Conservation (phyloP, 2,888 invertebrate genomes). For the Acleris cristana region DNA sequence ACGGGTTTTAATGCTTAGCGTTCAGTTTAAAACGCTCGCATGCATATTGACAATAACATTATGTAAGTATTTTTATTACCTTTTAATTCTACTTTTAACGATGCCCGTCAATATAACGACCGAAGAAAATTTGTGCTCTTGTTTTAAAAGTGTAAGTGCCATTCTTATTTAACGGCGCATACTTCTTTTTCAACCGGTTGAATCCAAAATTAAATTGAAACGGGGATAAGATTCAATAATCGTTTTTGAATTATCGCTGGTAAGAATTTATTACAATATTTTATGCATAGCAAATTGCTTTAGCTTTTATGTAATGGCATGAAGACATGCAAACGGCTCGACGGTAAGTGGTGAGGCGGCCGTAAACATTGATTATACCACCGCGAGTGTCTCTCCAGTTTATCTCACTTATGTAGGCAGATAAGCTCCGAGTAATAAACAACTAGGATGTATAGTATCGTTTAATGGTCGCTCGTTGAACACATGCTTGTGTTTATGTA, state of each 20-base stretch:
- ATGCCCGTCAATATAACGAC: neutral
- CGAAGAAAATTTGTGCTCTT: slow-evolving; percentile 2
- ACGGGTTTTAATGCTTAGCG: slow-evolving; percentile 14
- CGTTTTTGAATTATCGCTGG: slow-evolving; percentile 29
- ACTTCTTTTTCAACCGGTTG: neutral
- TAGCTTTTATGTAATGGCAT: slow-evolving; percentile 35
- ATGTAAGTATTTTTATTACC: slow-evolving; percentile 10
- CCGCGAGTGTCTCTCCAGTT: slow-evolving; percentile 29
- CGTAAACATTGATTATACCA: slow-evolving; percentile 36
- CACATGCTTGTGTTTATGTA: slow-evolving; percentile 4
- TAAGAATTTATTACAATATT: slow-evolving; percentile 37
- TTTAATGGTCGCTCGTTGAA: slow-evolving; percentile 13
- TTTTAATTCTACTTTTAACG: slow-evolving; percentile 1
- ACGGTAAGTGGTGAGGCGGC: slow-evolving; percentile 29
- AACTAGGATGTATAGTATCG: slow-evolving; percentile 12
- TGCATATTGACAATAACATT: slow-evolving; percentile 3
- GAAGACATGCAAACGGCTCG: slow-evolving; percentile 37
- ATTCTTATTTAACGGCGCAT: neutral
- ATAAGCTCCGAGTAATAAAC: slow-evolving; percentile 31
- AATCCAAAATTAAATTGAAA: neutral
- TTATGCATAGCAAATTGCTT: slow-evolving; percentile 37
- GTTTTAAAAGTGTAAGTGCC: slow-evolving; percentile 1
- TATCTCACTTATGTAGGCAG: slow-evolving; percentile 35
- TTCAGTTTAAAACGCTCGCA: slow-evolving; percentile 7
- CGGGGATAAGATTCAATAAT: slow-evolving; percentile 21